Evolutionary conservation across 2,888 invertebrate species (phyloP), one percentile per base, ranked within the genome.

Genomic region (Bombylius discolor): DNA sequence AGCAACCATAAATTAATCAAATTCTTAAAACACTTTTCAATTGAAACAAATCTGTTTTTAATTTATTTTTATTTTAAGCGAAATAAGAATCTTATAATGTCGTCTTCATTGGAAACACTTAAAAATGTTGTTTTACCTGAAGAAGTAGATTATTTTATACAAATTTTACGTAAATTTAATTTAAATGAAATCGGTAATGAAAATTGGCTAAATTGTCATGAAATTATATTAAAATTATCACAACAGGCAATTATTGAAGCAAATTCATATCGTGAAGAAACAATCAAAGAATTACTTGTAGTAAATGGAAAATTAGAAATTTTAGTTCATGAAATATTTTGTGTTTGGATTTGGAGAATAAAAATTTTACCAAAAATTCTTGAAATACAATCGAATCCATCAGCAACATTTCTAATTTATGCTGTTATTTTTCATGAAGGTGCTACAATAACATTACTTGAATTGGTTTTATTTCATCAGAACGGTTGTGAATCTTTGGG

Each of bases 201-300:
- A 64, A 88, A 86, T 53, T 91, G 90, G 90, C 74, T 89, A 50
- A 86, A 88, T 63, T 83, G 82, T 74, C 93, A 94, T 68, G 84
- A 89, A 67, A 79, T 85, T 64, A 70, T 93, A 9, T 87, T 92
- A 66, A 88, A 91, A 70, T 70, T 95, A 12, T 89, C 89, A 66
- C 91, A 94, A 71, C 90, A 94, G 76, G 91, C 91, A 3, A 81
- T 89, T 48, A 70, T 90, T 47, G 92, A 92, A 77, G 89, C 89
- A 1, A 79, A 82, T 12, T 80, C 80, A 34, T 76, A 86, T 66
- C 82, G 83, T 62, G 91, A 93, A 71, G 94, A 95, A 73, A 79
- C 82, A 53, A 85, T 92, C 0, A 92, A 91, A 73, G 92, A 93
- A 74, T 81, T 83, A 52, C 76, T 94, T 9, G 82, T 91, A 59